A percentile compares a stretch with the other conserved stretches of the same genome.
These are phyloP conservation scores for Desmodus rotundus DNA, from an alignment of 2,113 vertebrate species.

Conservation along the genomic window DNA sequence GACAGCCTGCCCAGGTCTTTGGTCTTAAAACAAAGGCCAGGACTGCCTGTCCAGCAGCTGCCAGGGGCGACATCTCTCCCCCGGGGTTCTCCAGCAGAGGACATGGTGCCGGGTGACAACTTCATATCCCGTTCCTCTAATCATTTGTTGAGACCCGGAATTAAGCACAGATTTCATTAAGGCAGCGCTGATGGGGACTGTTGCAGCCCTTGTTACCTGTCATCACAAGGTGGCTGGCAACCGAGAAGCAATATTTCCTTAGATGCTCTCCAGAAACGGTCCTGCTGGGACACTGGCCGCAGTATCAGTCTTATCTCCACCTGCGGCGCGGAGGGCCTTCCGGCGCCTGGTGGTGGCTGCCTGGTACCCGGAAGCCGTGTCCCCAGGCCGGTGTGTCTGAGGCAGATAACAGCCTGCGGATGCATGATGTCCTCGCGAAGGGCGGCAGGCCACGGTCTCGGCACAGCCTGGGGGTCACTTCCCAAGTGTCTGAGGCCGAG, in stretches of 20 bases:
- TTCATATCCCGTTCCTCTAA: not conserved
- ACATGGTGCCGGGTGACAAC: not conserved
- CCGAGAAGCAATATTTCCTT: not conserved
- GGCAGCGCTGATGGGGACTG: not conserved
- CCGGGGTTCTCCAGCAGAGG: not conserved
- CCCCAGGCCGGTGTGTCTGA: not conserved
- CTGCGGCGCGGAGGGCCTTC: not conserved
- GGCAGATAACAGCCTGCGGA: not conserved
- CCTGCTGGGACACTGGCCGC: not conserved
- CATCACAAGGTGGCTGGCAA: not conserved
- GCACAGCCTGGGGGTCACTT: not conserved
- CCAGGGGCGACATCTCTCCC: not conserved
- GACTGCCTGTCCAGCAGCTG: not conserved
- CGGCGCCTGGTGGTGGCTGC: rapidly evolving
- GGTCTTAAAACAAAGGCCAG: not conserved
- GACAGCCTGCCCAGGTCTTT: not conserved
- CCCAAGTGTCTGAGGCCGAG: rapidly evolving
- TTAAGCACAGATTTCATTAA: conserved; percentile 52
- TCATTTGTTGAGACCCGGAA: not conserved
- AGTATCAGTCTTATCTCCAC: not conserved
- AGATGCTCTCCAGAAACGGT: not conserved
- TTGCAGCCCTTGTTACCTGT: not conserved
- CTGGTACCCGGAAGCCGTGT: rapidly evolving
- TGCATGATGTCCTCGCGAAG: rapidly evolving
- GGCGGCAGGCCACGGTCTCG: rapidly evolving